A percentile compares a stretch with the other conserved stretches of the same genome.
These are phyloP conservation scores for Vulpes ferrilata DNA, from an alignment of 2,113 vertebrate species.

Conservation along the genomic window DNA sequence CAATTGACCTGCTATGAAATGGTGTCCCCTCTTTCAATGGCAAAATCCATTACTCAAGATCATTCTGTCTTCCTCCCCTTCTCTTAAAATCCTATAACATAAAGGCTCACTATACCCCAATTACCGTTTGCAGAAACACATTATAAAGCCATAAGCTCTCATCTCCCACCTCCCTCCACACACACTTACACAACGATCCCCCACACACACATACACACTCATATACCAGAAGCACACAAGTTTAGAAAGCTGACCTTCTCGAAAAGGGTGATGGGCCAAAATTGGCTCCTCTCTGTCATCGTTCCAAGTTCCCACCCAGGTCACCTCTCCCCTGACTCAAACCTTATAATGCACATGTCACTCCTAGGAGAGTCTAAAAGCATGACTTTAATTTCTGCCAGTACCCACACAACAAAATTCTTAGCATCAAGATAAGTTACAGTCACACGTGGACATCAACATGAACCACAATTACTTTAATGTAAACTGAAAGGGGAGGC, in stretches of 20 bases:
- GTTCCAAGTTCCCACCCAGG: background rate
- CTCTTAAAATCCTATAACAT: background rate
- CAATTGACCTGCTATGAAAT: background rate
- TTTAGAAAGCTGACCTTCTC: background rate
- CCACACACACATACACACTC: background rate
- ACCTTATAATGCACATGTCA: background rate
- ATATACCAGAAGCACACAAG: background rate
- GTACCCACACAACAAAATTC: background rate
- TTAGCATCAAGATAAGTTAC: constrained; percentile 37
- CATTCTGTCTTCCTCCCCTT: background rate
- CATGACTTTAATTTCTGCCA: background rate
- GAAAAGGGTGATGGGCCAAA: background rate
- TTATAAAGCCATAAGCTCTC: background rate
- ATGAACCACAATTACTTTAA: background rate
- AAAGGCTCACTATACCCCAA: background rate
- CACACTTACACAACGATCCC: background rate
- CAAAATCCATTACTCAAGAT: constrained; percentile 29
- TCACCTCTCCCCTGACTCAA: background rate
- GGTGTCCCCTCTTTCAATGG: background rate
- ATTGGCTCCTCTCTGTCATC: background rate
- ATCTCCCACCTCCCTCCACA: no score
- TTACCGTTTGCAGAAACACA: constrained; percentile 10
- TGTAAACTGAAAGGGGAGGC: background rate
- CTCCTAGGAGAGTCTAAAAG: background rate
- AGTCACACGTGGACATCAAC: background rate